Percentiles rank a stretch among this genome's conserved stretches.
phyloP scores from a whole-genome alignment of 2,797 vertebrate species.

The Setipinna tenuifilis region DNA sequence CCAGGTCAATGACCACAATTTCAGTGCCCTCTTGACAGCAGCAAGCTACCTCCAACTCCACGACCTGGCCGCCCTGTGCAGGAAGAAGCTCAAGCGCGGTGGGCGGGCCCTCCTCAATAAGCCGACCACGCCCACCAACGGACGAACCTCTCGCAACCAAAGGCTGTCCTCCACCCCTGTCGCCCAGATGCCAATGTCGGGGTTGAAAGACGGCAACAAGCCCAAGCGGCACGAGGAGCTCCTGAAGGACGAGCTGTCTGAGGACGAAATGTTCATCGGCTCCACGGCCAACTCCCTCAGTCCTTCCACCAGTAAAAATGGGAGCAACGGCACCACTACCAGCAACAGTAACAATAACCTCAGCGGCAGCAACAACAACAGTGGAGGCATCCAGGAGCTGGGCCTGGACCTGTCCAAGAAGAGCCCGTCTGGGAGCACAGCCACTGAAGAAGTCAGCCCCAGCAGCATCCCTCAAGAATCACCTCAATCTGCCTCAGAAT shows the following conservation, averaged over 20 bases:
- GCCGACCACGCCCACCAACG: slow-evolving; percentile 70
- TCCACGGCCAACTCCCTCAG: slow-evolving; percentile 74
- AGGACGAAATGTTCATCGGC: slow-evolving; percentile 81
- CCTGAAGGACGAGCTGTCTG: slow-evolving; percentile 79
- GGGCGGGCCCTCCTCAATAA: slow-evolving; percentile 78
- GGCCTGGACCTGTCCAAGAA: slow-evolving; percentile 90
- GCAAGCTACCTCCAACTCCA: slow-evolving; percentile 94
- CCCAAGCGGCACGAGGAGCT: slow-evolving; percentile 78
- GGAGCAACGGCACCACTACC: slow-evolving; percentile 61
- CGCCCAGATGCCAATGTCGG: slow-evolving; percentile 80
- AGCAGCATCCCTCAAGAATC: slow-evolving; percentile 82
- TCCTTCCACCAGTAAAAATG: slow-evolving; percentile 71
- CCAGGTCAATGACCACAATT: slow-evolving; percentile 85
- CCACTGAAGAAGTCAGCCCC: slow-evolving; percentile 81
- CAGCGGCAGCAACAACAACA: slow-evolving; percentile 68
- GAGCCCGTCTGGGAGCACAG: slow-evolving; percentile 80
- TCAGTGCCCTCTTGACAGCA: slow-evolving; percentile 86
- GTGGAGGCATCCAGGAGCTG: slow-evolving; percentile 79
- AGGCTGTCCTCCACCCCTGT: slow-evolving; percentile 81
- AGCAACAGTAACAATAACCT: background rate
- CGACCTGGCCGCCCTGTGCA: slow-evolving; percentile 86
- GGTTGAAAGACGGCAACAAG: slow-evolving; percentile 69
- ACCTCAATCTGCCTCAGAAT: slow-evolving; percentile 80
- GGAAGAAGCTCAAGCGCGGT: slow-evolving; percentile 85
- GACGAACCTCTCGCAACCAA: slow-evolving; percentile 80